Conservation (phyloP, 2,797 vertebrate genomes). For the Sebastes kiyomatsui region DNA sequence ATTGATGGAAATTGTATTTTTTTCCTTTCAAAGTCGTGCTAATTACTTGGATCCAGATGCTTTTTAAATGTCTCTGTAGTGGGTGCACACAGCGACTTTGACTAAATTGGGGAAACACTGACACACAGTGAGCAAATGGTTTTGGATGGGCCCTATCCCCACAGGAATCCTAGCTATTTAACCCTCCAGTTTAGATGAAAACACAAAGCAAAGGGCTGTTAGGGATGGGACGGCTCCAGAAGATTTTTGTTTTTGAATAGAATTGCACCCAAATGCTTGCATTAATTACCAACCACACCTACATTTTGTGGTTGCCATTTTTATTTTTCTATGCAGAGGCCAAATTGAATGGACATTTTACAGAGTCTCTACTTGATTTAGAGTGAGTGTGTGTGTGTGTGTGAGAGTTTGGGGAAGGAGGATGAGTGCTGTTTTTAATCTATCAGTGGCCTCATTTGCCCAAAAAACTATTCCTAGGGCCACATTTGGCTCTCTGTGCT, state of each 20-base stretch:
- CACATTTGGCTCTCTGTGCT: slow-evolving; percentile 88
- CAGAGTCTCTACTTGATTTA: slow-evolving; percentile 69
- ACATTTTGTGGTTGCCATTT: slow-evolving; percentile 24
- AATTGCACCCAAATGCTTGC: slow-evolving; percentile 34
- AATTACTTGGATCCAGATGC: background rate
- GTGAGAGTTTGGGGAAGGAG: background rate
- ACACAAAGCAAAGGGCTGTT: background rate
- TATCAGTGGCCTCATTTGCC: slow-evolving; percentile 81
- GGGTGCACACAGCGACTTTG: background rate
- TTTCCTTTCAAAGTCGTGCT: background rate
- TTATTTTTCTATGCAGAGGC: slow-evolving; percentile 66
- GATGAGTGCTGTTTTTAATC: slow-evolving; percentile 37
- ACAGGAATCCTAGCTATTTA: background rate
- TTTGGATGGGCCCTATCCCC: background rate
- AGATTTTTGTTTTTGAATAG: slow-evolving; percentile 9
- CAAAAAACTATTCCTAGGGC: slow-evolving; percentile 84
- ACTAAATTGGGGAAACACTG: background rate
- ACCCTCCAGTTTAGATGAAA: background rate
- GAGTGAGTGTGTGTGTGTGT: slow-evolving; percentile 3
- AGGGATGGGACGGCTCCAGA: background rate
- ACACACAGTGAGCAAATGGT: background rate
- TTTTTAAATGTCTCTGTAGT: slow-evolving; percentile 1
- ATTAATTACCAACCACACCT: slow-evolving; percentile 33
- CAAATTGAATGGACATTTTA: slow-evolving; percentile 46
- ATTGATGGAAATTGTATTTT: background rate